Evolutionary conservation across 2,797 vertebrate species (phyloP), one percentile per base, ranked within the genome.

Genomic region (Micropoecilia bifurca): DNA sequence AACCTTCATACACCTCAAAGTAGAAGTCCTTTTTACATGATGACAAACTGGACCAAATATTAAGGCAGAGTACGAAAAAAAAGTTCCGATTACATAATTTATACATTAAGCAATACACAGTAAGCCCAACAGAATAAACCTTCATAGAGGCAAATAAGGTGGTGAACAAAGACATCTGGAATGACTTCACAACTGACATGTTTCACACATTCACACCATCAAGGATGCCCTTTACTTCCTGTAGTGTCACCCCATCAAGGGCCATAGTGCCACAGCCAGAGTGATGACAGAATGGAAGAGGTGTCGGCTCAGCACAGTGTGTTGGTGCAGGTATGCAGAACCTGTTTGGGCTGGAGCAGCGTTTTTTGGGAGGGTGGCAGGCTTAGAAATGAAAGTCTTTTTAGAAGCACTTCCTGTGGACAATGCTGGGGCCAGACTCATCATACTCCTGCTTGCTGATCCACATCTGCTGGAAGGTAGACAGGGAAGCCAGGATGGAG

Each of bases 51-150:
- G 94, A 97, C 95, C 96, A 95, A 96, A 93, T 46, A 94, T 97
- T 95, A 99, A 98, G 97, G 97, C 97, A 93, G 97, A 96, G 96
- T 99, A 97, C 96, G 98, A 98, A 98, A 93, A 86, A 74, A 50
- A 94, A 83, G 85, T 92, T 93, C 94, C 93, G 96, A 96, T 96
- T 96, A 97, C 95, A 97, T 97, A 97, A 97, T 97, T 98, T 98
- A 99, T 96, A 97, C 94, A 95, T 93, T 84, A 97, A 98, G 97
- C 96, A 95, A 95, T 94, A 95, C 95, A 89, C 80, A 84, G 73
- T 53, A 77, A 66, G 80, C 92, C 92, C 91, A 83, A 41, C 89
- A 93, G 88, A 93, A 91, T 82, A 90, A 94, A 97, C 96, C 95
- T 97, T 94, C 93, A 96, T 91, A 96, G 96, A 97, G 96, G 96